These are phyloP conservation scores for Scaptomyza polygonia DNA, from an alignment of 2,888 invertebrate genomes.

Conservation along the genomic window DNA sequence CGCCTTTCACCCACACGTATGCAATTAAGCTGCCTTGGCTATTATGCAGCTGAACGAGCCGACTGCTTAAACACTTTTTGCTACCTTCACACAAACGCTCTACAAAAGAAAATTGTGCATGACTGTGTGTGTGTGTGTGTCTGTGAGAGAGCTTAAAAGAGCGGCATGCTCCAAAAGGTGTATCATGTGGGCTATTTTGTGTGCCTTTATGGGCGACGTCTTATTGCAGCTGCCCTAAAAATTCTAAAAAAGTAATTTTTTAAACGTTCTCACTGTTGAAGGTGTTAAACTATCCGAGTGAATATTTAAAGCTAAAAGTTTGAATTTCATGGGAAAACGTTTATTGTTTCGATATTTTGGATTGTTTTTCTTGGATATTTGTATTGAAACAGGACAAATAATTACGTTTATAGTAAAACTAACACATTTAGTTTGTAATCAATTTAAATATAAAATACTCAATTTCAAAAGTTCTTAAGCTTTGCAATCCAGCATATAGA, in stretches of 20 bases:
- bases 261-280: neutral
- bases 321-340: neutral
- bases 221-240: constrained; percentile 8
- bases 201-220: constrained; percentile 3
- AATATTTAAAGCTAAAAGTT: too few relatives aligned
- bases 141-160: constrained; percentile 5
- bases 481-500: neutral
- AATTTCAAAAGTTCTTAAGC: neutral
- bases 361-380: too few relatives aligned
- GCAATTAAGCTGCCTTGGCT: constrained; percentile 68
- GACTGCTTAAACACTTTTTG: constrained; percentile 45
- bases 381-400: too few relatives aligned
- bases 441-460: neutral
- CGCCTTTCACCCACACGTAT: constrained; percentile 32
- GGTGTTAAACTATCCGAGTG: neutral
- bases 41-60: constrained; percentile 46
- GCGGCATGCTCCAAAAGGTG: constrained; percentile 1
- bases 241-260: constrained; percentile 12
- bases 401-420: too few relatives aligned
- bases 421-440: too few relatives aligned
- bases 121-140: constrained; percentile 9
- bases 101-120: constrained; percentile 24
- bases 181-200: constrained; percentile 14
- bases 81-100: neutral
- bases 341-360: too few relatives aligned